phyloP scores from a whole-genome alignment of 2,888 invertebrate genomes.

The Ferrisia virgata region DNA sequence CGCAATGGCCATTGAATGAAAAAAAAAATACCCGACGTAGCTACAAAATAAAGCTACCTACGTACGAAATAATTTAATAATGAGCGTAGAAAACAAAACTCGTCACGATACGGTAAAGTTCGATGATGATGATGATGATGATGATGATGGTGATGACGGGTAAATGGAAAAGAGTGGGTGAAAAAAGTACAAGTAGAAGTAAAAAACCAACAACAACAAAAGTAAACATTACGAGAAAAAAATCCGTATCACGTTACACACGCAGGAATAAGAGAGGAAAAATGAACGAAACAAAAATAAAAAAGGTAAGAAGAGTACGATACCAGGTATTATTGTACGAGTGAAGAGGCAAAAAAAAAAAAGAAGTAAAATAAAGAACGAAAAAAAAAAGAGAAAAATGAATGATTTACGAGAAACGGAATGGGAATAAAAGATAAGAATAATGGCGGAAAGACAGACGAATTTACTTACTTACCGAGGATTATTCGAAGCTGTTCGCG shows the following conservation, averaged over 20 bases:
- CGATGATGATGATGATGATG: too few species aligned
- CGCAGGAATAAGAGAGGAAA: not conserved
- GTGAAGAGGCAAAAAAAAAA: not conserved
- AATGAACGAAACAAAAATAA: not conserved
- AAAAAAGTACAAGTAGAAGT: not conserved
- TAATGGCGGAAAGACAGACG: slow-evolving; percentile 43
- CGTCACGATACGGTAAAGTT: not conserved
- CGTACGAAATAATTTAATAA: slow-evolving; percentile 1
- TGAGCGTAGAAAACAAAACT: not conserved
- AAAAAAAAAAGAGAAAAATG: not conserved
- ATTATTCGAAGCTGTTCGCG: slow-evolving; percentile 43
- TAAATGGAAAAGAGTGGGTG: not conserved
- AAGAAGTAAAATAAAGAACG: not conserved
- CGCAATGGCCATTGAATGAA: not conserved
- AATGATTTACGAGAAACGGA: slow-evolving; percentile 43
- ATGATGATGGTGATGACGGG: not conserved
- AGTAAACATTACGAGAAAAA: not conserved
- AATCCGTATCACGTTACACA: not conserved
- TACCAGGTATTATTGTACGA: not conserved
- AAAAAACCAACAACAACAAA: not conserved
- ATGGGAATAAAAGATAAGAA: slow-evolving; percentile 45
- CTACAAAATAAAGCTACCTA: not conserved
- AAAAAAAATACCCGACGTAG: not conserved
- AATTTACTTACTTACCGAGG: slow-evolving; percentile 44
- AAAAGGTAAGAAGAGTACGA: not conserved